Evolutionary conservation across 2,797 vertebrate species (phyloP), one percentile per base, ranked within the genome.

Genomic region (Spea hammondii): DNA sequence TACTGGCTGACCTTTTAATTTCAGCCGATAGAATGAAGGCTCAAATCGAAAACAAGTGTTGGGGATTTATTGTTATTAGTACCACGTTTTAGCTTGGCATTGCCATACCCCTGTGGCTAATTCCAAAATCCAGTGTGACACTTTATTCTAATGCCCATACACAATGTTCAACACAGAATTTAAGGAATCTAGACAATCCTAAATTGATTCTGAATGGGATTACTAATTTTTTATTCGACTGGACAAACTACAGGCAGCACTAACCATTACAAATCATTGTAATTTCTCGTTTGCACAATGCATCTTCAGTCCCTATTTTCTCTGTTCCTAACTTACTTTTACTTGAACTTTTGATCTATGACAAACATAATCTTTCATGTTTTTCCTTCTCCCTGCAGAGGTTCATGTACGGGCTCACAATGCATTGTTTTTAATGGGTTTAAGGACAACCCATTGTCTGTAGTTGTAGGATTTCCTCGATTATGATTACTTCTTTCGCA

Each of bases 131-230:
- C 47, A 55, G 60, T 57, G 70, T 57, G 70, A 72, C 50, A 48
- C 51, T 12, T 76, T 67, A 72, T 72, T 55, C 32, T 51, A 45
- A 51, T 17, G 51, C 50, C 55, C 62, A 78, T 50, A 67, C 46
- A 66, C 55, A 53, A 53, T 14, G 70, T 78, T 62, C 12, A 66
- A 59, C 32, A 14, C 45, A 14, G 9, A 55, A 45, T 46, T 78
- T 72, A 72, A 57, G 53, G 12, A 13, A 12, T 72, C 70, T 54
- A 59, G 76, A 78, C 60, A 53, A 48, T 47, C 8, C 59, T 13
- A 78, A 78, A 78, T 48, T 72, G 76, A 78, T 78, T 78, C 14
- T 68, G 14, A 64, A 50, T 60, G 74, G 46, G 74, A 69, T 76
- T 60, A 76, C 14, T 59, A 47, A 49, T 59, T 46, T 62, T 13